phyloP scores from a whole-genome alignment of 2,113 vertebrate species.

The Ondatra zibethicus region DNA sequence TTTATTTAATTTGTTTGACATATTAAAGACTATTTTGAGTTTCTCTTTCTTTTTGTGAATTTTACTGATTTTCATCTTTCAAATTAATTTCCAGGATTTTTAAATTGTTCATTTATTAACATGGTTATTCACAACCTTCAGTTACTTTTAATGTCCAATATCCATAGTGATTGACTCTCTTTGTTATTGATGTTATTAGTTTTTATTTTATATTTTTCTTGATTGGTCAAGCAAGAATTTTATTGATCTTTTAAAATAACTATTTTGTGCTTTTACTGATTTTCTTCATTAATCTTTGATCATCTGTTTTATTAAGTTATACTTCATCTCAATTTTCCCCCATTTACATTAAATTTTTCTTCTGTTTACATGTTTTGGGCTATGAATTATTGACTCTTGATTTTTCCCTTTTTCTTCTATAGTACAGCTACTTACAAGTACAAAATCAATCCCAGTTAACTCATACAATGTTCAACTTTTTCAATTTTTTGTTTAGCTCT shows the following conservation, averaged over 20 bases:
- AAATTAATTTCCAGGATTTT: not conserved
- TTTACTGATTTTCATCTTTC: not conserved
- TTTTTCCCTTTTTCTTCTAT: constrained; percentile 10
- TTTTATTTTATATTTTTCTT: not conserved
- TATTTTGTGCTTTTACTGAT: not conserved
- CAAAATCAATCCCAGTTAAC: not conserved
- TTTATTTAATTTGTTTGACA: not conserved
- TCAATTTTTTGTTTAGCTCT: constrained; percentile 8
- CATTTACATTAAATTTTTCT: not conserved
- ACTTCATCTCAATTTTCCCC: not conserved
- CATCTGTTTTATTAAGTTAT: constrained; percentile 1
- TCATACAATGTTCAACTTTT: not conserved
- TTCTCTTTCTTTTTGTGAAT: constrained; percentile 33
- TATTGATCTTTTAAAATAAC: not conserved
- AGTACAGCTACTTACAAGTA: not conserved
- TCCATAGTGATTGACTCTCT: not conserved
- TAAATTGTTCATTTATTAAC: not conserved
- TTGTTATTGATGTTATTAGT: not conserved
- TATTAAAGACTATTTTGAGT: not conserved
- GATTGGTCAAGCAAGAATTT: not conserved
- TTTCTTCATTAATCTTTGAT: not conserved
- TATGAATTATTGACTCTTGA: not conserved
- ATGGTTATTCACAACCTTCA: not conserved
- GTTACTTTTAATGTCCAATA: not conserved
- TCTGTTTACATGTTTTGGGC: not conserved